Evolutionary conservation across 2,113 vertebrate species (phyloP).

Genomic region (Pangasianodon hypophthalmus): DNA sequence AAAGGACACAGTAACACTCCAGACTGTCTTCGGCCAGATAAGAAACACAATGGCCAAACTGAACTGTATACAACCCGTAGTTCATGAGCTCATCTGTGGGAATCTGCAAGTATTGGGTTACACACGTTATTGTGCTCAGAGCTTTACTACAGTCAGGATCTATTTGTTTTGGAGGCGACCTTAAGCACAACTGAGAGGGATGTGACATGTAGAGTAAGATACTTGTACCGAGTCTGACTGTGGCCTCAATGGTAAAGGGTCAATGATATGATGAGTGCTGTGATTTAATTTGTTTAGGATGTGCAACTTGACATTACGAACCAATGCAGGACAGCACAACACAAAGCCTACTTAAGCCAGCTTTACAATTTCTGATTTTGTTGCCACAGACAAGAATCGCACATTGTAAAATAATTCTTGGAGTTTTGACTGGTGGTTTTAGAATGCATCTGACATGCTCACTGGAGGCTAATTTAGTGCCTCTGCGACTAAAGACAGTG

Average conservation of each 20-base stretch:
- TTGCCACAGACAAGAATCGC: background rate
- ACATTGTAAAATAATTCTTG: background rate
- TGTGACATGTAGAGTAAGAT: background rate
- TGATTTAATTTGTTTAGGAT: background rate
- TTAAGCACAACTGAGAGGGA: background rate
- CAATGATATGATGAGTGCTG: background rate
- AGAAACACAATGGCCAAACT: constrained; percentile 10
- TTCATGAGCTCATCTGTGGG: constrained; percentile 35
- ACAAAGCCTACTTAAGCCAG: background rate
- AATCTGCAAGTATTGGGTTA: constrained; percentile 27
- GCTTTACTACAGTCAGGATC: background rate
- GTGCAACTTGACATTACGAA: background rate
- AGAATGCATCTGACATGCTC: background rate
- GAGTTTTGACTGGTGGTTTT: background rate
- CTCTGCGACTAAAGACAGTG: background rate
- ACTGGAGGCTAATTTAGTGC: background rate
- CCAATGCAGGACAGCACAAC: background rate
- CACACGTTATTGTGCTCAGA: constrained; percentile 23
- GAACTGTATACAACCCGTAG: constrained; percentile 29
- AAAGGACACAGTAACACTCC: constrained; percentile 69
- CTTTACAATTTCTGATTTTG: background rate
- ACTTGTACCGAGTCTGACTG: background rate
- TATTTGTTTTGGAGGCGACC: constrained; percentile 3
- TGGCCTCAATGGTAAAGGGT: background rate
- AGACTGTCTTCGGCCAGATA: constrained; percentile 38